A percentile compares a stretch with the other conserved stretches of the same genome.
Evolutionary conservation across 92 coral and sea anemone species (phyloP).

Genomic region (Parazoanthus atlanticus): DNA sequence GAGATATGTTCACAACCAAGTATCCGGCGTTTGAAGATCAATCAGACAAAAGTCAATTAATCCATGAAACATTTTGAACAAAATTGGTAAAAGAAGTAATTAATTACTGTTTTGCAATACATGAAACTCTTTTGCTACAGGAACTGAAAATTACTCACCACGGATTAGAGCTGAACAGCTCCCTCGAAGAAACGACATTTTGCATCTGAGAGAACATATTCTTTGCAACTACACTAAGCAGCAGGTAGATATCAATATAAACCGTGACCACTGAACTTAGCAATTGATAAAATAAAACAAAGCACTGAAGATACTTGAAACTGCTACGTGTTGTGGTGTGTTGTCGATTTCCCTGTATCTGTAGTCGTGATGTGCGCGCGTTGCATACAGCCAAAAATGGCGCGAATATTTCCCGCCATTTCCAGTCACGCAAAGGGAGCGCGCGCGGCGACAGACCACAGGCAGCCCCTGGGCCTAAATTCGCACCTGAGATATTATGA

Average conservation of each 20-base stretch:
- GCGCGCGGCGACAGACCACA: background rate
- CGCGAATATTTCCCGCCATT: conserved; percentile 68
- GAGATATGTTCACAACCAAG: no score
- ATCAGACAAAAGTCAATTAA: no score
- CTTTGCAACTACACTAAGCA: background rate
- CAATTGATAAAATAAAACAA: background rate
- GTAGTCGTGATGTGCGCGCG: background rate
- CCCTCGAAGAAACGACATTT: conserved; percentile 88
- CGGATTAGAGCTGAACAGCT: conserved; percentile 81
- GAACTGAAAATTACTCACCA: conserved; percentile 57
- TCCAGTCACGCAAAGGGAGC: background rate
- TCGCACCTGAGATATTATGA: no score
- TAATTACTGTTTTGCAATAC: background rate
- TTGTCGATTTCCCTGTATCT: background rate
- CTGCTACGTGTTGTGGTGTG: background rate
- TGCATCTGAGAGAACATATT: conserved; percentile 71
- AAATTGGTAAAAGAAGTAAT: background rate
- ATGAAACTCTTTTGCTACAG: background rate
- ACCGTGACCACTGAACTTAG: background rate
- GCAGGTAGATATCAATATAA: background rate
- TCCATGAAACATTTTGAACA: no score
- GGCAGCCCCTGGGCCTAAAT: no score
- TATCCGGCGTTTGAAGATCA: no score
- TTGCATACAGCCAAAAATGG: conserved; percentile 33
- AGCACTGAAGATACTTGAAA: background rate